Evolutionary conservation across 2,113 vertebrate species (phyloP), one percentile per base, ranked within the genome.

Genomic region (Rhabdornis inornatus): DNA sequence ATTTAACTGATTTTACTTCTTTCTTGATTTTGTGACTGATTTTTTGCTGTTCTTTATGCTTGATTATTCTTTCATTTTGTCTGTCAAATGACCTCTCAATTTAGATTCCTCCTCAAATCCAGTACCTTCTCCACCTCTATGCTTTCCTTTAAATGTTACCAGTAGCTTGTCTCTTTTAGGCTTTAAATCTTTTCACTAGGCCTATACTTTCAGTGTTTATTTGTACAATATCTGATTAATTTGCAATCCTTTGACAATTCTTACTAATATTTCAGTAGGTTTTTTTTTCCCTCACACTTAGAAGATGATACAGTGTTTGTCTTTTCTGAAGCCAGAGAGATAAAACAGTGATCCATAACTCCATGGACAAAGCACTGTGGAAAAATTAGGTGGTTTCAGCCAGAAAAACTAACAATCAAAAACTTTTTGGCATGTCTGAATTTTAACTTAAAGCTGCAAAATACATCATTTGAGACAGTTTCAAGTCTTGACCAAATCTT

Each of bases 401-500:
- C 92, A 94, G 94, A 88, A 96, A 96, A 93, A 93, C 82, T 83
- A 96, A 94, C 90, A 94, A 96, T 97, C 95, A 87, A 80, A 90
- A 91, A 78, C 39, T 35, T 92, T 91, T 94, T 96, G 96, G 96
- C 94, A 96, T 71, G 83, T 92, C 83, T 95, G 94, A 96, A 91
- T 93, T 96, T 97, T 93, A 97, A 96, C 92, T 96, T 96, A 97
- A 97, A 97, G 94, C 94, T 97, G 89, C 93, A 97, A 96, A 97
- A 96, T 95, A 85, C 95, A 97, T 97, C 95, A 97, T 88, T 94
- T 97, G 92, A 96, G 96, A 96, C 76, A 83, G 92, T 83, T 96
- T 96, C 92, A 95, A 96, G 89, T 72, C 87, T 94, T 94, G 83
- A 96, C 91, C 92, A 94, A 96, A 96, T 80, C 84, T 97, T 96